Evolutionary conservation across 2,888 invertebrate species (phyloP).

Genomic region (Nyleta sp.): DNA sequence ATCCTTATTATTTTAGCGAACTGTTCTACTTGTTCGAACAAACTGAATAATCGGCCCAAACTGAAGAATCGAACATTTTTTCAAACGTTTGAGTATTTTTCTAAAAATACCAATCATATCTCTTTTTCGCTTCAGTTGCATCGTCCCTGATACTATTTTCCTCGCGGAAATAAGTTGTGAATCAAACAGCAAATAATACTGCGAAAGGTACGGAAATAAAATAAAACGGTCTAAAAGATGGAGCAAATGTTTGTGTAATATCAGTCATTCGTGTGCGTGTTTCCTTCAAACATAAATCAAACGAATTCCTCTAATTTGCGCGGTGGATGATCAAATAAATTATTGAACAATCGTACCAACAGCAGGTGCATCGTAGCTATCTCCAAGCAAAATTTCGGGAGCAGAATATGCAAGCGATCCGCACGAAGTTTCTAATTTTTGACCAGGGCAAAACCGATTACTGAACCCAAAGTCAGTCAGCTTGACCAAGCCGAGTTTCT

Average conservation of each 20-base stretch:
- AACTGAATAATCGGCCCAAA: neutral
- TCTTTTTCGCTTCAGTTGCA: constrained; percentile 29
- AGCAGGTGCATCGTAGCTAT: constrained; percentile 99
- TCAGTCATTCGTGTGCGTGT: too few relatives aligned
- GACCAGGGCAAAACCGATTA: constrained; percentile 97
- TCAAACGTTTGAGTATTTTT: neutral
- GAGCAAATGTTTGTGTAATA: neutral
- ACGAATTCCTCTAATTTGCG: neutral
- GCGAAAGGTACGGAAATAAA: constrained; percentile 12
- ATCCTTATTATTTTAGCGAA: too few relatives aligned
- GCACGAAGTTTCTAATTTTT: constrained; percentile 98
- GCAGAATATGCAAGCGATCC: constrained; percentile 99
- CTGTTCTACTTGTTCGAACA: neutral
- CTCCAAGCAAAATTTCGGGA: constrained; percentile 98
- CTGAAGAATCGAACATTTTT: neutral
- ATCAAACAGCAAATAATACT: constrained; percentile 13
- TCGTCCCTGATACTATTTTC: constrained; percentile 20
- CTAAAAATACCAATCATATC: constrained; percentile 37
- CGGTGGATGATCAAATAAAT: too few relatives aligned
- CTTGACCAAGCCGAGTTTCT: constrained; percentile 98
- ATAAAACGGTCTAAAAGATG: neutral
- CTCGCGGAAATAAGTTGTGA: constrained; percentile 22
- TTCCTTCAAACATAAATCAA: too few relatives aligned
- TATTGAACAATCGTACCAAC: constrained; percentile 85
- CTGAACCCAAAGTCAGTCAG: constrained; percentile 99